Evolutionary conservation across 2,888 invertebrate species (phyloP), one percentile per base, ranked within the genome.

Genomic region (Agonopterix alstromeriana): DNA sequence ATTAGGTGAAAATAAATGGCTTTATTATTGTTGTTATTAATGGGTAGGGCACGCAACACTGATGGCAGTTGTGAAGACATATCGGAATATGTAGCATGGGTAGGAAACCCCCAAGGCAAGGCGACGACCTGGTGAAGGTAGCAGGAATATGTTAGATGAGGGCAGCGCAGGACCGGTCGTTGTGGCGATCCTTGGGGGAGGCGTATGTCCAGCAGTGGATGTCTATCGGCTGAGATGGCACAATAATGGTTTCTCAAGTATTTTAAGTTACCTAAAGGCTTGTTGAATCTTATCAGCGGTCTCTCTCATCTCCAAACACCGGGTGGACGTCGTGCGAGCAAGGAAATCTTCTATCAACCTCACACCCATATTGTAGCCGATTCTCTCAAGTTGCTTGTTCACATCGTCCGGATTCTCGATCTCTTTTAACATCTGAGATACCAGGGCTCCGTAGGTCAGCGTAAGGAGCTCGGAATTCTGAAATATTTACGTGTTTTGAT

Each of bases 351-450:
- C 99, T 53, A 99, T 98, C 40, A 99, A 85, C 43, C 99, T 91
- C 47, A 99, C 94, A 9, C 99, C 99, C 93, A 99, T 99, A 73
- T 99, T 99, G 77, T 99, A 99, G 3, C 99, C 99, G 84, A 97
- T 94, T 70, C 97, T 89, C 69, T 98, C 98, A 52, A 98, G 83
- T 70, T 99, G 98, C 70, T 98, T 97, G 77, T 98, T 99, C 0
- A 99, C 98, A 87, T 99, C 98, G 40, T 99, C 98, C 4, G 97
- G 94, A 81, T 96, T 97, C 74, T 99, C 99, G 65, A 95, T 95
- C 77, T 99, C 99, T 78, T 97, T 97, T 12, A 99, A 85, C 90
- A 99, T 93, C 89, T 99, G 99, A 2, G 98, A 95, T 0, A 99
- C 98, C 53, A 99, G 87, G 2, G 99, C 97, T 42, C 99, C 99